Base-by-base conservation (phyloP, 2,113 vertebrate species). In the Vidua chalybeata region DNA sequence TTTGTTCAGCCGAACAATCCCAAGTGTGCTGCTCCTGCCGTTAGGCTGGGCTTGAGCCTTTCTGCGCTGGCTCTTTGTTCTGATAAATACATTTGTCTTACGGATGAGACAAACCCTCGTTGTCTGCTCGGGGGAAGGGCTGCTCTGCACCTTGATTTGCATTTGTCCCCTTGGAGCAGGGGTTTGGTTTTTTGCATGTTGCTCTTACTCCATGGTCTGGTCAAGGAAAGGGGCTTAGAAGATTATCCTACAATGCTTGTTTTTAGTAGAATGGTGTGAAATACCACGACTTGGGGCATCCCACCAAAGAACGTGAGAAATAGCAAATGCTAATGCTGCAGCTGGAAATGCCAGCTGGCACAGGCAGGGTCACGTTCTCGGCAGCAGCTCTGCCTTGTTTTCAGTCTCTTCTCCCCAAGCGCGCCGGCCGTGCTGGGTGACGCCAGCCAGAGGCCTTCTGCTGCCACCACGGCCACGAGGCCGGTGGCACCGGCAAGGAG, bases 201-300 rank as follows among this genome's bases (percentile, higher is more conserved):
- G 49, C 54, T 92, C 63, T 93, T 76, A 64, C 67, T 89, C 58
- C 59, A 10, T 10, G 35, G n/a, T 56, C 74, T 92, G 73, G 66
- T 76, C 19, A 41, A 89, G 51, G 49, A 90, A 92, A 82, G 69
- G 45, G 35, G 77, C 77, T 94, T 93, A 86, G 74, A 55, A 87
- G 86, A 94, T 96, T 91, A 87, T 58, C 15, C 14, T 37, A 10
- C 8, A 67, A 51, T 69, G 43, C 73, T 95, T 92, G 73, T 48
- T 96, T 97, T 91, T 46, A 95, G 96, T 96, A 89, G 92, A 79
- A 84, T 15, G 59, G 17, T 94, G 83, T 59, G 84, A 92, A 92
- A 58, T 22, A 37, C 51, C 54, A n/a, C 0, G 3, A 21, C 62
- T 91, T 37, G 39, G 58, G 30, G 14, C 58, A 55, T 59, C 58